Evolutionary conservation across 2,113 vertebrate species (phyloP).

Genomic region (Eurystomus gularis): DNA sequence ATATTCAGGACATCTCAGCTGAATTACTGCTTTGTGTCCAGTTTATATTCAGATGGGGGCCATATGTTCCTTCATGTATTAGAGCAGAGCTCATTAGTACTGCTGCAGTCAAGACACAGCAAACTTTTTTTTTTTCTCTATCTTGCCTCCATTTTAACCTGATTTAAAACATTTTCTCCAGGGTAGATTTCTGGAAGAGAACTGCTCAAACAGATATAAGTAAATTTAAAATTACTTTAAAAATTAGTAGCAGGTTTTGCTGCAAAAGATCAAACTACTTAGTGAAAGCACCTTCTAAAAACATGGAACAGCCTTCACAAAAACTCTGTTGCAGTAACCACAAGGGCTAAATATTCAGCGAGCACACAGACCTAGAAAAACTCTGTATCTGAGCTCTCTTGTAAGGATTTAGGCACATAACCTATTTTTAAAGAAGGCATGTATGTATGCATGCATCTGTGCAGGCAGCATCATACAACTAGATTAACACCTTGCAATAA

Average conservation of each 20-base stretch:
- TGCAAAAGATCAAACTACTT: conserved; percentile 14
- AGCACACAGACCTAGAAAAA: neutral
- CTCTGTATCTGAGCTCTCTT: neutral
- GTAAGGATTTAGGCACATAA: conserved; percentile 1
- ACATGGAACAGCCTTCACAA: neutral
- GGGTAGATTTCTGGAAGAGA: conserved; percentile 41
- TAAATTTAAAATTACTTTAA: conserved; percentile 24
- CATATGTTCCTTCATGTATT: conserved; percentile 75
- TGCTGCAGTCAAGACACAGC: conserved; percentile 63
- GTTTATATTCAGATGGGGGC: conserved; percentile 77
- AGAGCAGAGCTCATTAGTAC: conserved; percentile 66
- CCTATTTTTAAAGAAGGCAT: conserved; percentile 20
- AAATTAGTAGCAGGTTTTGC: neutral
- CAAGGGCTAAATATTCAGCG: neutral
- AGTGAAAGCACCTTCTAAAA: neutral
- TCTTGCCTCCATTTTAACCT: conserved; percentile 66
- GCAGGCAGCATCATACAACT: conserved; percentile 37
- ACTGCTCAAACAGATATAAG: neutral
- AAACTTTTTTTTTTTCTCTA: conserved; percentile 31
- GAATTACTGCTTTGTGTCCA: conserved; percentile 75
- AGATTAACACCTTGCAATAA: conserved; percentile 62
- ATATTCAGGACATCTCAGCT: conserved; percentile 70
- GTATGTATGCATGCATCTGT: conserved; percentile 32
- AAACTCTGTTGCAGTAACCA: neutral
- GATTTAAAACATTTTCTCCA: conserved; percentile 72